Conservation (phyloP, 2,797 vertebrate species). For the Acropternis orthonyx region DNA sequence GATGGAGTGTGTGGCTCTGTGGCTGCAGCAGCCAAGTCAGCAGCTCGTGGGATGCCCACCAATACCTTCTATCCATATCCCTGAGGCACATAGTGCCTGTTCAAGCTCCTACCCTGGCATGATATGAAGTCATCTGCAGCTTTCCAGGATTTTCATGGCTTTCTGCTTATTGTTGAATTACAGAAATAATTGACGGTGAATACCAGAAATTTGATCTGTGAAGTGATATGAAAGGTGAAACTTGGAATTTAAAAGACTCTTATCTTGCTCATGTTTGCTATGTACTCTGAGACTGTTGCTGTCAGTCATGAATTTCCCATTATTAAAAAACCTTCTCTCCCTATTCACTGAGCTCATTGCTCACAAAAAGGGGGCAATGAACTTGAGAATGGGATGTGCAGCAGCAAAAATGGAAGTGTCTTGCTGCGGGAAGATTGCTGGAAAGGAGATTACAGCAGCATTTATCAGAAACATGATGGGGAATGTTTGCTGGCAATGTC, state of each 20-base stretch:
- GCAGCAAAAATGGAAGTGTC: neutral
- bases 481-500: neutral
- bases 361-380: neutral
- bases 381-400: neutral
- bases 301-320: neutral
- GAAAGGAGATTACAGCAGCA: neutral
- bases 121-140: no score
- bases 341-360: neutral
- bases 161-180: neutral
- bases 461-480: neutral
- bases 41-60: no score
- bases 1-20: neutral
- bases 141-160: no score
- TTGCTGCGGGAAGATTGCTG: neutral
- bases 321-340: neutral
- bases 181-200: neutral
- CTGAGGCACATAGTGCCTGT: neutral
- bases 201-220: neutral
- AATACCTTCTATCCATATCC: neutral
- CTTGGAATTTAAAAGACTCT: neutral
- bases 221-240: neutral
- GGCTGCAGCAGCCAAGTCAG: rapidly evolving
- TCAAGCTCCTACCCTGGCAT: no score
- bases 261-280: neutral
- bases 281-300: neutral